Evolutionary conservation across 2,113 vertebrate genomes (phyloP).

Genomic region (Acinonyx jubatus): DNA sequence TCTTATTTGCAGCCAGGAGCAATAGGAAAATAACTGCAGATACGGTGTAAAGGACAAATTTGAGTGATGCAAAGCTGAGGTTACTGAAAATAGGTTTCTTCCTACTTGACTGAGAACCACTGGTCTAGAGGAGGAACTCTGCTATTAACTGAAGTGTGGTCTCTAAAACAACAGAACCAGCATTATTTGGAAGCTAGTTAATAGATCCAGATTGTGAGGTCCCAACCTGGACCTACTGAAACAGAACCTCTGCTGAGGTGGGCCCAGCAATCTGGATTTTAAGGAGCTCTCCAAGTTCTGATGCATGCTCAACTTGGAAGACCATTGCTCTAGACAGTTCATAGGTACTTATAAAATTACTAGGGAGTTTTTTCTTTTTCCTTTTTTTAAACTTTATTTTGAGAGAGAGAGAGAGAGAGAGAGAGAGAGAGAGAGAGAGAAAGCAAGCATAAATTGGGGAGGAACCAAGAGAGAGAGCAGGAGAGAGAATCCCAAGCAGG

Average conservation of each 20-base stretch:
- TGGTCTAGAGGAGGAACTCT: background rate
- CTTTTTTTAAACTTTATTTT: too few relatives aligned
- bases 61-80: background rate
- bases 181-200: background rate
- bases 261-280: background rate
- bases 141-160: background rate
- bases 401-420: too few relatives aligned
- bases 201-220: background rate
- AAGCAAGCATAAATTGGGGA: too few relatives aligned
- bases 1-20: background rate
- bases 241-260: background rate
- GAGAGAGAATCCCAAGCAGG: too few relatives aligned
- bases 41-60: background rate
- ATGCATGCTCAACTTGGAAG: background rate
- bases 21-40: background rate
- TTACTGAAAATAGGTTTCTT: background rate
- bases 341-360: background rate
- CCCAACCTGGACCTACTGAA: background rate
- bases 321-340: background rate
- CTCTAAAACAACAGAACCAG: too few relatives aligned
- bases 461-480: too few relatives aligned
- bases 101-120: background rate
- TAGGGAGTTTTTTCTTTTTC: background rate
- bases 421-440: too few relatives aligned
- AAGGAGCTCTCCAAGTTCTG: background rate